Conservation (phyloP, 2,113 vertebrate genomes). For the Crotophaga sulcirostris region DNA sequence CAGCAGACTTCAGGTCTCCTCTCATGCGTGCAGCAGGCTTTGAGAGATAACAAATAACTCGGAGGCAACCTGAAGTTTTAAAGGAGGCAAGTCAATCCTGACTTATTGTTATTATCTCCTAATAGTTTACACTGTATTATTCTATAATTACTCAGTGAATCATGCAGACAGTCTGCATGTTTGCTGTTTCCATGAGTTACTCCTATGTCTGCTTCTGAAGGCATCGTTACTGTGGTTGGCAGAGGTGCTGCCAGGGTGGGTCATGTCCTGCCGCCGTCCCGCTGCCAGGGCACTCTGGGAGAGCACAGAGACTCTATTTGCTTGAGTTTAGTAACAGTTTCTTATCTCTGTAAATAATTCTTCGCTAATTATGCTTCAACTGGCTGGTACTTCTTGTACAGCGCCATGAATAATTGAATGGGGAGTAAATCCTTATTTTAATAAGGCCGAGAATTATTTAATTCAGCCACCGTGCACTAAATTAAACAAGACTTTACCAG, state of each 20-base stretch:
- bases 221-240: background rate
- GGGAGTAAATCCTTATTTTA: constrained; percentile 27
- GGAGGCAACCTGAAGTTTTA: constrained; percentile 15
- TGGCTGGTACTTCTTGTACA: background rate
- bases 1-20: background rate
- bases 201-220: constrained; percentile 10
- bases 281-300: background rate
- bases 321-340: background rate
- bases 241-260: background rate
- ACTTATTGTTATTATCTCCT: constrained; percentile 57
- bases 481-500: background rate
- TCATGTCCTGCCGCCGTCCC: background rate
- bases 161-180: constrained; percentile 39
- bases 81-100: constrained; percentile 30
- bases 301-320: background rate
- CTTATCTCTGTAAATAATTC: constrained; percentile 36
- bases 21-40: background rate
- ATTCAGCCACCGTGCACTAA: background rate
- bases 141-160: constrained; percentile 63
- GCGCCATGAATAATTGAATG: background rate
- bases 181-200: background rate
- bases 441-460: background rate
- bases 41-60: background rate
- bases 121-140: constrained; percentile 56
- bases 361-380: background rate